These are phyloP conservation scores for Aquatica leii DNA, from an alignment of 2,888 invertebrate genomes.

Conservation along the genomic window DNA sequence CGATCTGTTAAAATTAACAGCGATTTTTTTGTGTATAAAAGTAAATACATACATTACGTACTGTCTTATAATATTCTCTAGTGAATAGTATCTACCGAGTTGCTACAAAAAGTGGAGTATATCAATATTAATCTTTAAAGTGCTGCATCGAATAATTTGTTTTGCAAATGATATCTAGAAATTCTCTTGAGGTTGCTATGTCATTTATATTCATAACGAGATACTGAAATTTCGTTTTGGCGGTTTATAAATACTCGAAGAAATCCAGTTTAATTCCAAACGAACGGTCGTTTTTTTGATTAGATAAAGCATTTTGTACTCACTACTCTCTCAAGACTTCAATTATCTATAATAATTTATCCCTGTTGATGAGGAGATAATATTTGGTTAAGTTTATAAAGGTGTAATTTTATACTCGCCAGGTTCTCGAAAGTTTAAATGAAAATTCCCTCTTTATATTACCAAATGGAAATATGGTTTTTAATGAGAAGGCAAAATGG, in stretches of 20 bases:
- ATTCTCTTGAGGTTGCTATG: constrained; percentile 40
- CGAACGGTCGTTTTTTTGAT: constrained; percentile 38
- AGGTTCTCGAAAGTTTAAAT: constrained; percentile 27
- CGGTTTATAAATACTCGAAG: constrained; percentile 44
- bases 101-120: no score
- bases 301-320: constrained; percentile 35
- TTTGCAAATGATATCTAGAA: constrained; percentile 56
- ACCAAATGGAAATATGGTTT: constrained; percentile 30
- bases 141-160: constrained; percentile 59
- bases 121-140: constrained; percentile 56
- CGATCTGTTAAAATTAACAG: no score
- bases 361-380: constrained; percentile 34
- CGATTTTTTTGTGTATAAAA: no score
- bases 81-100: no score
- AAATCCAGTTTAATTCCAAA: constrained; percentile 46
- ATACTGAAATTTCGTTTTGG: constrained; percentile 38
- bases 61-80: no score
- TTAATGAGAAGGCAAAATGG: constrained; percentile 28
- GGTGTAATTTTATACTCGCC: constrained; percentile 31
- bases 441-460: constrained; percentile 30
- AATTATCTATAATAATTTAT: constrained; percentile 35
- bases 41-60: no score
- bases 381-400: constrained; percentile 33
- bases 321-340: constrained; percentile 30
- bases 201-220: constrained; percentile 50